Evolutionary conservation across 1,140 invertebrate genomes (phyloP), one percentile per base, ranked within the genome.

Genomic region (Leptinotarsa undecemlineata): DNA sequence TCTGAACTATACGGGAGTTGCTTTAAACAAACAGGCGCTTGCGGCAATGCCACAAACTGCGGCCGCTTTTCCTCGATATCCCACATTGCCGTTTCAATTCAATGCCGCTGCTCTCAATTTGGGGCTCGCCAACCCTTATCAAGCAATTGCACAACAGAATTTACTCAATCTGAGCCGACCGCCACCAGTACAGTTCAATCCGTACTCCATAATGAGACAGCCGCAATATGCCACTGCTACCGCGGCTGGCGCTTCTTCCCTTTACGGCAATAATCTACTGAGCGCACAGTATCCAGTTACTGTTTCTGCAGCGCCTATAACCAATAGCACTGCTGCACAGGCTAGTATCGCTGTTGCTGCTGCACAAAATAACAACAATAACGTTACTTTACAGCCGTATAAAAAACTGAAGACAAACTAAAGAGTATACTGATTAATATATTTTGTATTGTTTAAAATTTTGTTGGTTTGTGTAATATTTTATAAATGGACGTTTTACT

Each of bases 351-450:
- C 82, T 0, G 81, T 81, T 5, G 84, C 83, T 1, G 79, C 81
- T 19, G 82, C 73, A 23, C 85, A 73, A 79, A 86, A 84, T 81
- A 88, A 84, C 77, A 88, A 85, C 73, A 87, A 87, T 69, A 88
- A 88, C 33, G 91, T 92, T 68, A 89, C 90, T 19, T 87, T 92
- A 82, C 93, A 94, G 81, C 93, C 93, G 26, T 94, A 93, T 85
- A 95, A 95, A 86, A 94, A 95, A 86, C 92, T 94, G 90, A 94
- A 94, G 88, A 95, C 93, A 76, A 93, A 92, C 81, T 95, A 94
- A 90, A 14, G 17, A 57, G 2, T 42, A 42, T 42, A 11, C 33
- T 11, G 8, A 42, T 26, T 17, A 15, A 47, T 48, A 23, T 72
- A 61, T 76, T 73, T 71, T 76, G 73, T 73, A 57, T 57, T 68